These are phyloP conservation scores for Dryobotodes eremita DNA, from an alignment of 2,888 invertebrate species.

Conservation along the genomic window DNA sequence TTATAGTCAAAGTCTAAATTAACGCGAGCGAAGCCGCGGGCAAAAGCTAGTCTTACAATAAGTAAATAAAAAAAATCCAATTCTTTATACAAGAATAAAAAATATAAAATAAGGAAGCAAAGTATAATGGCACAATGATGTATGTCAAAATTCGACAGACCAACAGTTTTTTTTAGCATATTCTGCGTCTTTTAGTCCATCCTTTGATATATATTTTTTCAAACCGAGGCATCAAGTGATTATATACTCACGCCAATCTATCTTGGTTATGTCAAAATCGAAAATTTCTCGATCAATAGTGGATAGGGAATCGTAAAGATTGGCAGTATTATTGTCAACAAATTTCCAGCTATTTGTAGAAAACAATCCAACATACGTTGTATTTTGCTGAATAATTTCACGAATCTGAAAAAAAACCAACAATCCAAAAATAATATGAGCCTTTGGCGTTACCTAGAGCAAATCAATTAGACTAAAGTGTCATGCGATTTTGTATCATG, in stretches of 20 bases:
- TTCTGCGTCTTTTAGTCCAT: background rate
- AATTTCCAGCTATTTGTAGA: no score
- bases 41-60: no score
- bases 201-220: no score
- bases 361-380: no score
- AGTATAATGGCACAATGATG: background rate
- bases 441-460: no score
- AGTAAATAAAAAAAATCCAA: background rate
- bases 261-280: background rate
- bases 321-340: background rate
- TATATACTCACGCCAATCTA: background rate
- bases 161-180: background rate
- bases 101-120: background rate
- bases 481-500: background rate
- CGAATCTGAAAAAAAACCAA: no score
- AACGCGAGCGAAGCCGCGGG: no score
- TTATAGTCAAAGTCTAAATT: no score
- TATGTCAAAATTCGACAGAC: background rate
- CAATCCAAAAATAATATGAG: no score
- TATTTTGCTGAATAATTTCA: background rate
- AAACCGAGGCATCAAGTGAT: background rate
- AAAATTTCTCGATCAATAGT: background rate
- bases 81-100: background rate
- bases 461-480: background rate
- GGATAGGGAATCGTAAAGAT: background rate